Base-by-base conservation (phyloP, 2,113 vertebrate genomes). In the Pan paniscus region DNA sequence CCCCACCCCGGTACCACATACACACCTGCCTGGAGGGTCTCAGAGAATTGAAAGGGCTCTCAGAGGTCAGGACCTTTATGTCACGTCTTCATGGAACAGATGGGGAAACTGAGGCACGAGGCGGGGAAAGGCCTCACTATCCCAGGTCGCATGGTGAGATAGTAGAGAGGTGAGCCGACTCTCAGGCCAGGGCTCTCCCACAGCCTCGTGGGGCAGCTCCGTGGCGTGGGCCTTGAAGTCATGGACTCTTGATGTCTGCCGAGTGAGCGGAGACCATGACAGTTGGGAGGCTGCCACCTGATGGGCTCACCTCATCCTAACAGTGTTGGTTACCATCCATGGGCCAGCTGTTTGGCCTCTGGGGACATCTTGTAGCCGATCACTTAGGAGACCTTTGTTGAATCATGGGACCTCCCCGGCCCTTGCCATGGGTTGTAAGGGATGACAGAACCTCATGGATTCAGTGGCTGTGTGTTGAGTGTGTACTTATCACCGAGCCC, bases 131-230 rank as follows among this genome's bases (percentile, higher is more conserved):
- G 20, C 48, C 48, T 68, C 5, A 0, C 27, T 5, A 0, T 22
- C 5, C 27, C 12, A 2, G 20, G 17, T 10, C 6, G 0, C 40
- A 40, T 0, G 1, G 57, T 25, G 12, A 43, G 30, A 6, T 4
- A 4, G 79, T 3, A 40, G 55, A 78, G 88, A 80, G 46, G 14
- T 32, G 72, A 80, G 67, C 46, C 20, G 64, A 23, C 18, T 86
- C 57, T 17, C 43, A 48, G 59, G 12, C 18, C 50, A 27, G 43
- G 43, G 22, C 27, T 22, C 6, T 57, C 6, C 55, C 8, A 0
- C 5, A 8, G 30, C 43, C 43, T 16, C 38, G 2, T 2, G 9
- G 46, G 10, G 40, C 83, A 38, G 64, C 64, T 8, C 16, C 0
- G 6, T 4, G 1, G 10, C 46, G 3, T 5, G 10, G 82, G 73